Evolutionary conservation across 2,888 invertebrate species (phyloP), one percentile per base, ranked within the genome.

Genomic region (Autographa gamma): DNA sequence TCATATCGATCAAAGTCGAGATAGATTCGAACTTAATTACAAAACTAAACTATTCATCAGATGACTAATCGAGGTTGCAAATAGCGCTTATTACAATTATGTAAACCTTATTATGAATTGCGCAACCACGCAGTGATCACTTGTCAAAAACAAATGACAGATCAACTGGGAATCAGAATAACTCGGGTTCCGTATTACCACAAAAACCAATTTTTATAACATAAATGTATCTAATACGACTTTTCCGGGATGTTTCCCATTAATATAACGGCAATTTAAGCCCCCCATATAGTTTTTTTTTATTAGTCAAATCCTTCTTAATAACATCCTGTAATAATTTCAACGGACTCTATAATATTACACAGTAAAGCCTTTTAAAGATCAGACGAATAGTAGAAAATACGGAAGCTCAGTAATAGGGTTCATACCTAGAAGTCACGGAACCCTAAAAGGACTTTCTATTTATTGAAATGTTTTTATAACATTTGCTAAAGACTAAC

Each of bases 81-180:
- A 75, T 66, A 54, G 6, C 56, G 2, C 60, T 32, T 63, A 56
- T 74, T 74, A 77, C 68, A 77, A 73, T 77, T 74, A 71, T 71
- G 58, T 79, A 82, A 79, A 70, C 38, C 32, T 54, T 72, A 79
- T 67, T 71, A 66, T 38, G 41, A 34, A 71, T 80, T 76, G 60
- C 69, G 58, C 63, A 79, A 82, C 59, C n/a, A n/a, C 60, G 48
- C 60, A 52, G 54, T 43, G 60, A 52, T 38, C 14, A 38, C 14
- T 52, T 32, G 38, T 38, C 58, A 41, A 60, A 56, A 38, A 61
- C 25, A 59, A 52, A 60, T 56, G 67, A 67, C 72, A 76, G 67
- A 11, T 63, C 61, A 81, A 79, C 75, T 81, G 78, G 78, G 73
- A 79, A 60, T 69, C 64, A 58, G 38, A 38, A 1, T 38, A 11